Conservation (phyloP, 2,113 vertebrate species). For the Anolis sagrei region DNA sequence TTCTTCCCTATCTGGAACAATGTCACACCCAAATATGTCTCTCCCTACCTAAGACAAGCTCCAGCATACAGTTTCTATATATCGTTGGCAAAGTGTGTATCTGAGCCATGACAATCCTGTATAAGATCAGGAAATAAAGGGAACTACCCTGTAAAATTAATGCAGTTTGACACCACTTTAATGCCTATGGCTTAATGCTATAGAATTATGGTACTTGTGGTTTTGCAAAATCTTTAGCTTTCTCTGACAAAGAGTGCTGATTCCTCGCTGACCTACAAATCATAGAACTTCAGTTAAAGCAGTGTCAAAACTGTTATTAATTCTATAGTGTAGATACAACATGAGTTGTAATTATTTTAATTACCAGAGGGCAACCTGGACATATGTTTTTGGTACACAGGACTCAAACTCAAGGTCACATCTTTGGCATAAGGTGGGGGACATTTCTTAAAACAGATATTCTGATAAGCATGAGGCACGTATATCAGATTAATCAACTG, state of each 20-base stretch:
- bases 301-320: no score
- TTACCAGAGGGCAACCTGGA: background rate
- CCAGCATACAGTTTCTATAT: background rate
- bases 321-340: no score
- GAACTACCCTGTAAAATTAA: no score
- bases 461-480: conserved; percentile 36
- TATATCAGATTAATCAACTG: conserved; percentile 49
- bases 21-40: background rate
- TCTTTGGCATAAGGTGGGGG: conserved; percentile 17
- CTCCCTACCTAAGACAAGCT: background rate
- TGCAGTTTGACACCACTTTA: no score
- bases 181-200: no score
- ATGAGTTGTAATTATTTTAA: no score
- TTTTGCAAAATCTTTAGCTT: no score
- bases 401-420: background rate
- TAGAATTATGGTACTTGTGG: no score
- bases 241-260: no score
- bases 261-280: no score
- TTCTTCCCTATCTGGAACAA: background rate
- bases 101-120: background rate
- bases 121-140: background rate
- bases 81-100: background rate
- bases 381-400: background rate
- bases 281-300: no score
- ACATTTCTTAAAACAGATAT: conserved; percentile 54